Evolutionary conservation across 2,797 vertebrate species (phyloP).

Genomic region (Myotis myotis): DNA sequence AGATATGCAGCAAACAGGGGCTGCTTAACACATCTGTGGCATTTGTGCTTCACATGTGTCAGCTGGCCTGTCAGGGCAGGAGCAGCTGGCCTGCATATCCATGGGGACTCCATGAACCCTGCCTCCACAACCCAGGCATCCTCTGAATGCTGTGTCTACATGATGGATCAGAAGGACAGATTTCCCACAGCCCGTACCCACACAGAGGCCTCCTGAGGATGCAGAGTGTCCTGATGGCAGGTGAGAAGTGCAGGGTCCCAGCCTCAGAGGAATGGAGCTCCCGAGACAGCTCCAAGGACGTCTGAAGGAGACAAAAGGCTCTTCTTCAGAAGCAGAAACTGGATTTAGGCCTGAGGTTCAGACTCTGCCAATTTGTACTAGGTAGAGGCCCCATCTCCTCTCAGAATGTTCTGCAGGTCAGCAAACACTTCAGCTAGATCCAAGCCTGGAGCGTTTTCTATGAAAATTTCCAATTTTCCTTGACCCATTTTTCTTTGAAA

Average conservation of each 20-base stretch:
- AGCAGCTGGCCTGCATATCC: neutral
- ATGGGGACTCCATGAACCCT: neutral
- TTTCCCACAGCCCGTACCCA: neutral
- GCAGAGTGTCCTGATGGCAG: neutral
- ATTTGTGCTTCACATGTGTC: neutral
- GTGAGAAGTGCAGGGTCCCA: no score
- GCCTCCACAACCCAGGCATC: neutral
- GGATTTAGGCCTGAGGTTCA: neutral
- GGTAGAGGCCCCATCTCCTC: neutral
- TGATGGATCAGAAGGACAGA: neutral
- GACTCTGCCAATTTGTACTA: neutral
- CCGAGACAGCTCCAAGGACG: neutral
- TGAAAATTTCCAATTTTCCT: constrained; percentile 72
- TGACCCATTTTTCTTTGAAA: constrained; percentile 76
- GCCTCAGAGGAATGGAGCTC: neutral
- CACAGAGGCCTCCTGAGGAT: neutral
- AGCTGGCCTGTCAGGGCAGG: neutral
- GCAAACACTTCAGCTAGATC: constrained; percentile 44
- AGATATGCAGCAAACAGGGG: neutral
- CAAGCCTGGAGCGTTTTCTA: constrained; percentile 63
- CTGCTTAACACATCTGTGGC: neutral
- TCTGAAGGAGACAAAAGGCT: neutral
- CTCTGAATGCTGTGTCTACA: neutral
- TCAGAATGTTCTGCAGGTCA: constrained; percentile 34
- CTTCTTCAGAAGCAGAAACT: neutral